Evolutionary conservation across 2,113 vertebrate species (phyloP).

Genomic region (Cyprinodon tularosa): DNA sequence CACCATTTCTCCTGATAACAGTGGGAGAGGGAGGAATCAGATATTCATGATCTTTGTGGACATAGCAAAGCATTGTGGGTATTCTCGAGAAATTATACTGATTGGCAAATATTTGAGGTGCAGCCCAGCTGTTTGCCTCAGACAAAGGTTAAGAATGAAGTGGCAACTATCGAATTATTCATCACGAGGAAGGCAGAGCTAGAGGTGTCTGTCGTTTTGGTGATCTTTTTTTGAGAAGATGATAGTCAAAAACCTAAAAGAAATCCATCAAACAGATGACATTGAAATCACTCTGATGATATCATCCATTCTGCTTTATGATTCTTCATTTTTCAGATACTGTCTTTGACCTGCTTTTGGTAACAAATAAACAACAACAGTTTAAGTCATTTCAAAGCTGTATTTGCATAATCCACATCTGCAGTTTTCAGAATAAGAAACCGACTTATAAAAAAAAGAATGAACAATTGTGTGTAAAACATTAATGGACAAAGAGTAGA

Average conservation of each 20-base stretch:
- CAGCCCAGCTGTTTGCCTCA: slow-evolving; percentile 53
- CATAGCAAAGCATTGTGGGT: slow-evolving; percentile 60
- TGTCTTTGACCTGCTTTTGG: not conserved
- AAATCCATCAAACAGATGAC: slow-evolving; percentile 14
- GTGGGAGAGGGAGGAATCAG: slow-evolving; percentile 2
- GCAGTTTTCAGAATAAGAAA: slow-evolving; percentile 47
- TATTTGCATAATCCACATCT: slow-evolving; percentile 51
- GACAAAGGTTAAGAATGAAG: slow-evolving; percentile 21
- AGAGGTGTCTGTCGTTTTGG: slow-evolving; percentile 20
- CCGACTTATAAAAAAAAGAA: slow-evolving; percentile 31
- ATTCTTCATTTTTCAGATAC: not conserved
- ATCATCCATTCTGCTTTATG: not conserved
- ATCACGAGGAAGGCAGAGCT: slow-evolving; percentile 26
- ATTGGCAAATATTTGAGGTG: slow-evolving; percentile 76
- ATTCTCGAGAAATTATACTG: slow-evolving; percentile 23
- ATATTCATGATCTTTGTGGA: slow-evolving; percentile 53
- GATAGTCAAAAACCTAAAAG: slow-evolving; percentile 13
- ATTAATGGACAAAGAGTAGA: slow-evolving; percentile 26
- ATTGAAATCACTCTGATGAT: slow-evolving; percentile 11
- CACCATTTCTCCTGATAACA: slow-evolving; percentile 40
- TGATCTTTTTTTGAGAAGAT: slow-evolving; percentile 9
- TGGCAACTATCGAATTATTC: slow-evolving; percentile 35
- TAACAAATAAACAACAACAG: slow-evolving; percentile 22
- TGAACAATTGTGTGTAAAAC: slow-evolving; percentile 42
- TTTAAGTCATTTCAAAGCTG: slow-evolving; percentile 32